Conservation (phyloP, 1,140 invertebrate species). For the Streblospio benedicti region DNA sequence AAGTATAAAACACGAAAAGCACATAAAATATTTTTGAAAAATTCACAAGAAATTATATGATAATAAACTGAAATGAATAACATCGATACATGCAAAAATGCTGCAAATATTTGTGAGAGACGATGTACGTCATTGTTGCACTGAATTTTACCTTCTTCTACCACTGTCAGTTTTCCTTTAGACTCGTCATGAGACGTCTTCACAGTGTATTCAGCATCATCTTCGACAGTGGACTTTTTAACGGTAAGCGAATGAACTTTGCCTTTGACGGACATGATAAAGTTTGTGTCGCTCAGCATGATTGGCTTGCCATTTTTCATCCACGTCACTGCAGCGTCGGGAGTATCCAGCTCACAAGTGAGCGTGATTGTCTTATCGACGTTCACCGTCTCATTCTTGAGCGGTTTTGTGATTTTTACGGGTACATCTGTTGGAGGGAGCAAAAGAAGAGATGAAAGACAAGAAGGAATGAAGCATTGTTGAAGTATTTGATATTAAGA, state of each 20-base stretch:
- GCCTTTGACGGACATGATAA: slow-evolving; percentile 55
- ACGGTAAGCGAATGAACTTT: slow-evolving; percentile 66
- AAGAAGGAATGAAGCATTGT: too few relatives aligned
- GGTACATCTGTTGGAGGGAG: slow-evolving; percentile 2
- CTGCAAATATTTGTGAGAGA: too few relatives aligned
- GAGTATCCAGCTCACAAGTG: slow-evolving; percentile 53
- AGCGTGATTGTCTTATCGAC: slow-evolving; percentile 28
- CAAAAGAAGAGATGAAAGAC: too few relatives aligned
- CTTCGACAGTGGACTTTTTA: slow-evolving; percentile 73
- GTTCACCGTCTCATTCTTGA: slow-evolving; percentile 68
- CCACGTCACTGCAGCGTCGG: slow-evolving; percentile 72
- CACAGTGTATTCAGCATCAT: slow-evolving; percentile 75
- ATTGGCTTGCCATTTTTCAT: slow-evolving; percentile 60
- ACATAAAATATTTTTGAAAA: too few relatives aligned
- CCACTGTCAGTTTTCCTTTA: slow-evolving; percentile 72
- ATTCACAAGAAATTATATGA: too few relatives aligned
- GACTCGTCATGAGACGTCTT: slow-evolving; percentile 71
- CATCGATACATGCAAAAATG: too few relatives aligned
- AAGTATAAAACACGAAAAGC: too few relatives aligned
- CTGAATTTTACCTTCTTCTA: slow-evolving; percentile 54
- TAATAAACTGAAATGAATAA: too few relatives aligned
- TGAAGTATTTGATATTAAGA: too few relatives aligned
- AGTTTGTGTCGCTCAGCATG: slow-evolving; percentile 2
- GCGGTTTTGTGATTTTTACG: slow-evolving; percentile 51
- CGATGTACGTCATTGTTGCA: too few relatives aligned